A percentile compares a stretch with the other conserved stretches of the same genome.
Evolutionary conservation across 2,888 invertebrate species (phyloP).

Genomic region (Xestia c-nigrum): DNA sequence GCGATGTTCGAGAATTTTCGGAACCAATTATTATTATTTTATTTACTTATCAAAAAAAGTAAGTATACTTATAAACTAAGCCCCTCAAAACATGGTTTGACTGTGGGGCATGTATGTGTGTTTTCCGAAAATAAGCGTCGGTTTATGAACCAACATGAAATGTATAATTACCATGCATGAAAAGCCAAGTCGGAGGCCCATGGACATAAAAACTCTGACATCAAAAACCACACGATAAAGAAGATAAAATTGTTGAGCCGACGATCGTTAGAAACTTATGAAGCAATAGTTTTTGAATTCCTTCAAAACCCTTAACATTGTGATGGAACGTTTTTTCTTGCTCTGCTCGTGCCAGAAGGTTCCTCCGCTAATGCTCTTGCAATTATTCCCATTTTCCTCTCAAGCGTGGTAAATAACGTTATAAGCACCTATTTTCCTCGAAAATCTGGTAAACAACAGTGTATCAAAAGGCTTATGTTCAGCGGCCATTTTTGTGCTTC

Average conservation of each 20-base stretch:
- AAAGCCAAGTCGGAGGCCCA: too few species aligned
- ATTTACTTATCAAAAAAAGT: too few species aligned
- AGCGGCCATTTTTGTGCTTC: constrained; percentile 27
- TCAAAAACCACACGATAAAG: too few species aligned
- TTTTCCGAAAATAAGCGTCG: not conserved
- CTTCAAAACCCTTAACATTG: not conserved
- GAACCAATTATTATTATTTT: too few species aligned
- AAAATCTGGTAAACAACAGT: not conserved
- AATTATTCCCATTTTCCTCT: not conserved
- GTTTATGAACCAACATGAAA: not conserved
- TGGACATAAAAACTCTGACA: too few species aligned
- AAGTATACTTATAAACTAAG: too few species aligned
- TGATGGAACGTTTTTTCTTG: not conserved
- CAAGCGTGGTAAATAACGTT: not conserved
- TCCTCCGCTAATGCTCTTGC: not conserved
- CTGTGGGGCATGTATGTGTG: too few species aligned
- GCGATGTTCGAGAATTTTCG: not conserved
- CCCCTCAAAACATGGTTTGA: too few species aligned
- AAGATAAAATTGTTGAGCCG: too few species aligned
- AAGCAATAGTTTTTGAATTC: not conserved
- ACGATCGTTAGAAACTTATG: not conserved
- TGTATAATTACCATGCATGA: not conserved
- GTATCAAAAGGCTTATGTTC: constrained; percentile 22
- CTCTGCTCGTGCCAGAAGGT: not conserved
- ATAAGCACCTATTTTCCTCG: not conserved